These are phyloP conservation scores for Tachysurus vachellii DNA, from an alignment of 2,113 vertebrate species.

Conservation along the genomic window DNA sequence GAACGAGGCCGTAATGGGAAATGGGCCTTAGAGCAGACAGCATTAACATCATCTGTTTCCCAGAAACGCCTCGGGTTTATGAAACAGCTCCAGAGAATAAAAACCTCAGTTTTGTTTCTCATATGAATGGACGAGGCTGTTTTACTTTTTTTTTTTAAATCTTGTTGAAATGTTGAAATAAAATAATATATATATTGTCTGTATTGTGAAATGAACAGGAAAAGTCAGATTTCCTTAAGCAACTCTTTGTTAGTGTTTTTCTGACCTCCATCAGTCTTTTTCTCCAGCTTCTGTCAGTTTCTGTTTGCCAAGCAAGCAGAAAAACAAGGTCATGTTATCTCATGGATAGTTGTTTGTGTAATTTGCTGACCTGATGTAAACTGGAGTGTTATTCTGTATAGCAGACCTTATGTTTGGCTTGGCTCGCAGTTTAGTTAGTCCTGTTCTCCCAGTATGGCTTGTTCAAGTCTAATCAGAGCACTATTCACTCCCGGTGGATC, in stretches of 20 bases:
- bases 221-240: neutral
- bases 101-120: neutral
- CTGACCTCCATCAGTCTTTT: neutral
- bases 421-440: neutral
- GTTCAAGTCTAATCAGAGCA: neutral
- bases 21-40: neutral
- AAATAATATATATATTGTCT: neutral
- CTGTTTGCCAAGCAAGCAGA: constrained; percentile 32
- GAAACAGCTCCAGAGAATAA: neutral
- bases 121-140: neutral
- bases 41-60: neutral
- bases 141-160: neutral
- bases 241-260: neutral
- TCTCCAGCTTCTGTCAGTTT: neutral
- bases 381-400: constrained; percentile 15
- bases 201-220: neutral
- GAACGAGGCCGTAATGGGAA: neutral
- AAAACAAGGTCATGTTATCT: constrained; percentile 44
- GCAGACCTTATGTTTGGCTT: neutral
- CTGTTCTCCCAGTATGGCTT: constrained; percentile 4
- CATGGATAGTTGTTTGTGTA: constrained; percentile 14
- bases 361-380: constrained; percentile 12
- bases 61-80: neutral
- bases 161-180: neutral
- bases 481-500: neutral